Evolutionary conservation across 2,797 vertebrate genomes (phyloP).

Genomic region (Anniella stebbinsi): DNA sequence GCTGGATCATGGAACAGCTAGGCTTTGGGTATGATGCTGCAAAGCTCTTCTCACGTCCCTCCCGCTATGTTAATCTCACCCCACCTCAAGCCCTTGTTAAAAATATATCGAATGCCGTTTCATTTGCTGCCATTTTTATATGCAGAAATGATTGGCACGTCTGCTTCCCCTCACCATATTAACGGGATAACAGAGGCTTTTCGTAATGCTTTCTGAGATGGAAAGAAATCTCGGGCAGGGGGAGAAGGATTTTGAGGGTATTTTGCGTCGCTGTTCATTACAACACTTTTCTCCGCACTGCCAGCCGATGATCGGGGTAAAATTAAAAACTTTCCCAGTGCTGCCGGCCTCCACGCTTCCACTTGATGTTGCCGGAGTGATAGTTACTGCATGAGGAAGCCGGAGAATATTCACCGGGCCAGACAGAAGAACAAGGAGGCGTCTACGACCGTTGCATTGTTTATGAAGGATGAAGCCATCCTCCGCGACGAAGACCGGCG

Average conservation of each 20-base stretch:
- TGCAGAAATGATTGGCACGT: background rate
- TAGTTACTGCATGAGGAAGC: background rate
- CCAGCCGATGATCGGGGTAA: no score
- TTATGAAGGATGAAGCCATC: background rate
- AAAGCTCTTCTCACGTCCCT: no score
- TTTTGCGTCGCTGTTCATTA: background rate
- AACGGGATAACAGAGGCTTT: background rate
- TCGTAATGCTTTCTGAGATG: background rate
- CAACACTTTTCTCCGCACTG: background rate
- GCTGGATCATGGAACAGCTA: no score
- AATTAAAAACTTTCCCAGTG: background rate
- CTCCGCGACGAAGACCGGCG: no score
- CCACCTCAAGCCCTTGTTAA: no score
- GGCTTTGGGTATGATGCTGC: no score
- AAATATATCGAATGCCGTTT: background rate
- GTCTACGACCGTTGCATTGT: background rate
- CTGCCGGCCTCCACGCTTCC: background rate
- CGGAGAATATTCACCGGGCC: background rate
- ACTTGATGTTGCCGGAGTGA: background rate
- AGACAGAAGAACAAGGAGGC: background rate
- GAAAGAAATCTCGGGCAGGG: no score
- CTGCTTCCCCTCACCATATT: background rate
- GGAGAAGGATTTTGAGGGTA: background rate
- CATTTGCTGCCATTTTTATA: background rate
- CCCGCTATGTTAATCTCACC: no score